A percentile compares a stretch with the other conserved stretches of the same genome.
phyloP scores from a whole-genome alignment of 1,140 invertebrate genomes.

The Diabrotica virgifera region DNA sequence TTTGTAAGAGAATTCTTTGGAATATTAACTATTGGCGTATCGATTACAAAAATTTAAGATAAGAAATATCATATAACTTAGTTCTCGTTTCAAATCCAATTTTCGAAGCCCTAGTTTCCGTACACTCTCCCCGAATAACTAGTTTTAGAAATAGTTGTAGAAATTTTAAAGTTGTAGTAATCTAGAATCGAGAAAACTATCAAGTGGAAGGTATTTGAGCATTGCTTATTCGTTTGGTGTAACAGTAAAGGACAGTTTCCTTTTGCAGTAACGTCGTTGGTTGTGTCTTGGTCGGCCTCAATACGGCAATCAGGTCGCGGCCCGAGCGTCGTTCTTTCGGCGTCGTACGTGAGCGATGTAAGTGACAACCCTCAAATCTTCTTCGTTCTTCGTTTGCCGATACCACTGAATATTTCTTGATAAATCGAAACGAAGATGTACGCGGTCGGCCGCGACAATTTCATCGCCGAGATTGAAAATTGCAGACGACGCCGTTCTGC shows the following conservation, averaged over 20 bases:
- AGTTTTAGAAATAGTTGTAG: too few species aligned
- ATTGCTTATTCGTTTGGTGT: neutral
- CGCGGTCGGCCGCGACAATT: too few species aligned
- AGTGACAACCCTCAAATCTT: neutral
- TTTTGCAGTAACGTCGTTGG: neutral
- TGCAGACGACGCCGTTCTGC: too few species aligned
- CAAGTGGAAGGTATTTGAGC: neutral
- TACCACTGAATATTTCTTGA: slow-evolving; percentile 3
- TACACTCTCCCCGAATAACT: too few species aligned
- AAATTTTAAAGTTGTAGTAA: neutral
- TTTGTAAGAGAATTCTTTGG: too few species aligned
- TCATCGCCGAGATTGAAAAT: too few species aligned
- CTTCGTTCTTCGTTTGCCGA: neutral
- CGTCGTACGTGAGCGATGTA: neutral
- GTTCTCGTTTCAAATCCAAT: too few species aligned
- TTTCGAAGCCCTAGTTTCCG: too few species aligned
- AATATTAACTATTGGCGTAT: too few species aligned
- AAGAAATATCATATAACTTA: too few species aligned
- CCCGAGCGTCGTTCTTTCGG: neutral
- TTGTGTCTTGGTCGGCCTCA: neutral
- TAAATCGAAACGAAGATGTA: neutral
- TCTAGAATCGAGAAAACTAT: neutral
- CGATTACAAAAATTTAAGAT: too few species aligned
- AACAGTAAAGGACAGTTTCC: neutral
- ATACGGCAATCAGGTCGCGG: slow-evolving; percentile 1